Base-by-base conservation (phyloP, 2,888 invertebrate genomes). In the Drosophila aldrichi region DNA sequence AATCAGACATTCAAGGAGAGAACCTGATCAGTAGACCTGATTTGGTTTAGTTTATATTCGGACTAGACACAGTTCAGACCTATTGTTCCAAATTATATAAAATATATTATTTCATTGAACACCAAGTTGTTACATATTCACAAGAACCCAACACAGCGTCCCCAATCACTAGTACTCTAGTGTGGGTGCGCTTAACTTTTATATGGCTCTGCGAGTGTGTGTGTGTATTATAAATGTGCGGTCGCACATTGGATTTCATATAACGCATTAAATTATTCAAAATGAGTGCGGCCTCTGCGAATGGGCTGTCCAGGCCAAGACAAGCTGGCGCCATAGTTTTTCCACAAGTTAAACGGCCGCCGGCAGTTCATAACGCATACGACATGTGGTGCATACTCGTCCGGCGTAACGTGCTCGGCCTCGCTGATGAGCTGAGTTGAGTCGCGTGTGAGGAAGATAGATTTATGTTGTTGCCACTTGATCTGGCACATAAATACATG, bases 171-270 rank as follows among this genome's bases (percentile, higher is more conserved):
- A n/a, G n/a, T n/a, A n/a, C n/a, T n/a, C n/a, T n/a, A n/a, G n/a
- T n/a, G n/a, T n/a, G n/a, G n/a, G n/a, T n/a, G n/a, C n/a, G n/a
- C n/a, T n/a, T n/a, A n/a, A n/a, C n/a, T n/a, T n/a, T n/a, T 14
- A 46, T n/a, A 29, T 48, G 29, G 7, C 0, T 41, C 22, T 54
- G 29, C 32, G 41, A 20, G 54, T 52, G 49, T 74, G 54, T 52
- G 49, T 74, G 71, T 55, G 64, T 61, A 65, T 84, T 86, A 85
- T 82, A 82, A 89, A 85, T 89, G 88, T 77, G 86, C 77, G 90
- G 88, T 68, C 57, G 43, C 59, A 63, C 38, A 54, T 49, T 60
- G 71, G 67, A 81, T 74, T 87, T 89, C 85, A 79, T 82, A 82
- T 70, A 54, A 32, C 57, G 75, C 89, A 86, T 90, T 90, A 89